Evolutionary conservation across 2,888 invertebrate genomes (phyloP).

Genomic region (Gasteruption jaculator): DNA sequence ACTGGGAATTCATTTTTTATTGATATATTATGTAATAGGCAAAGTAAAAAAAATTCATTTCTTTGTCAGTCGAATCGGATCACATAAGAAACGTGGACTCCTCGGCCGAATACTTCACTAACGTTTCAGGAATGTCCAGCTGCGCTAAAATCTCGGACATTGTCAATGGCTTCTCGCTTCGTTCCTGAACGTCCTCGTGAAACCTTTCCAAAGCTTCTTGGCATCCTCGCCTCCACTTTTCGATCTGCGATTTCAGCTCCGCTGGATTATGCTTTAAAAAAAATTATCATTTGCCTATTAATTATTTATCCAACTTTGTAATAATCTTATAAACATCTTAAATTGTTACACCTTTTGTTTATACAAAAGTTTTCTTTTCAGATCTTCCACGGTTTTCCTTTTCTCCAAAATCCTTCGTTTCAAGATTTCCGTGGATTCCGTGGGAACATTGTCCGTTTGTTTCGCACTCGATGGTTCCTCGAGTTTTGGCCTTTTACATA

Average conservation of each 20-base stretch:
- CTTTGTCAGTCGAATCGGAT: no score
- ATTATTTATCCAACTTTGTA: not conserved
- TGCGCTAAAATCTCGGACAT: slow-evolving; percentile 54
- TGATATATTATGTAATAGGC: no score
- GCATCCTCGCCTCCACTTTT: slow-evolving; percentile 57
- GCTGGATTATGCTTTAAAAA: slow-evolving; percentile 53
- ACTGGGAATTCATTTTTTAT: no score
- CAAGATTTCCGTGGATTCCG: slow-evolving; percentile 50
- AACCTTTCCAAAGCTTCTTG: slow-evolving; percentile 55
- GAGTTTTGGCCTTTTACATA: no score
- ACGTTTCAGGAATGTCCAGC: slow-evolving; percentile 53
- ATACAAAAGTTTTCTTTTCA: slow-evolving; percentile 26
- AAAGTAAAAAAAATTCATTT: no score
- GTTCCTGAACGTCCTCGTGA: slow-evolving; percentile 52
- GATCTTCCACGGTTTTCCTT: slow-evolving; percentile 33
- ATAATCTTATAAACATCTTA: not conserved
- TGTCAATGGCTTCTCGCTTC: slow-evolving; percentile 52
- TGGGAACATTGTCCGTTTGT: no score
- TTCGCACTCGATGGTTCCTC: no score
- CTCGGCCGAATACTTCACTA: slow-evolving; percentile 55
- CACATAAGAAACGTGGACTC: slow-evolving; percentile 53
- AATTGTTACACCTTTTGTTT: slow-evolving; percentile 27
- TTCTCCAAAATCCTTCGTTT: slow-evolving; percentile 52
- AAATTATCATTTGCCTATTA: not conserved
- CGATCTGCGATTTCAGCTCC: slow-evolving; percentile 53